These are phyloP conservation scores for Eretmocerus hayati DNA, from an alignment of 2,888 invertebrate species.

Conservation along the genomic window DNA sequence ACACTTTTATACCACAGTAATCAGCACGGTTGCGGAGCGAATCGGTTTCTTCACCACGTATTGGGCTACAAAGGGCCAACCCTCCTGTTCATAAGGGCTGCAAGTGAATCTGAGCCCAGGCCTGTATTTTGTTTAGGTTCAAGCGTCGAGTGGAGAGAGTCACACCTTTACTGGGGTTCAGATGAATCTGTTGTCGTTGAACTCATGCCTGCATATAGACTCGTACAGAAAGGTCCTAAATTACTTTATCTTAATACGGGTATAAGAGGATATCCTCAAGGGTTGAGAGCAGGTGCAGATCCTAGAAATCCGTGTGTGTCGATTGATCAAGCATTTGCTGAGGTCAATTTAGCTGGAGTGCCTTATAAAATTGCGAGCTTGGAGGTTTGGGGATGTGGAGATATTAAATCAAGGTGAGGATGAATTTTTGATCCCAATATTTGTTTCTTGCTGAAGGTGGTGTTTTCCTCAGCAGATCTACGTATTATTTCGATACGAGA, in stretches of 20 bases:
- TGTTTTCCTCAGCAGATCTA: too few species aligned
- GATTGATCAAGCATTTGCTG: slow-evolving; percentile 53
- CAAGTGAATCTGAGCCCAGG: slow-evolving; percentile 43
- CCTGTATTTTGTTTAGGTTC: slow-evolving; percentile 70
- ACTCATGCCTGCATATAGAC: slow-evolving; percentile 62
- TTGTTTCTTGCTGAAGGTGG: too few species aligned
- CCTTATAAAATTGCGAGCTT: slow-evolving; percentile 48
- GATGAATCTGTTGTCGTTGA: slow-evolving; percentile 73
- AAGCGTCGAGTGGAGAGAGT: slow-evolving; percentile 79
- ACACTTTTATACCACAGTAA: slow-evolving; percentile 74
- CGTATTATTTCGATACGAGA: too few species aligned
- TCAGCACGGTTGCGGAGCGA: slow-evolving; percentile 80
- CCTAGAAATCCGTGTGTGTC: slow-evolving; percentile 67
- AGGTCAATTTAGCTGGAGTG: slow-evolving; percentile 42
- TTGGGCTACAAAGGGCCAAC: slow-evolving; percentile 63
- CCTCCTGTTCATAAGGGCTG: slow-evolving; percentile 50
- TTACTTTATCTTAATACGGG: slow-evolving; percentile 77
- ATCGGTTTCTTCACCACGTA: slow-evolving; percentile 83
- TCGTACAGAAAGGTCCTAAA: slow-evolving; percentile 61
- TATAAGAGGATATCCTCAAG: slow-evolving; percentile 78
- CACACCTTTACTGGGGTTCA: slow-evolving; percentile 76
- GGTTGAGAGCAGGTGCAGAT: slow-evolving; percentile 75
- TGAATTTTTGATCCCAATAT: too few species aligned
- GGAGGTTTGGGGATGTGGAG: slow-evolving; percentile 83
- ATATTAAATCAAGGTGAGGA: slow-evolving; percentile 55